Conservation (phyloP, 2,888 invertebrate species). For the Cosmopolites sordidus region DNA sequence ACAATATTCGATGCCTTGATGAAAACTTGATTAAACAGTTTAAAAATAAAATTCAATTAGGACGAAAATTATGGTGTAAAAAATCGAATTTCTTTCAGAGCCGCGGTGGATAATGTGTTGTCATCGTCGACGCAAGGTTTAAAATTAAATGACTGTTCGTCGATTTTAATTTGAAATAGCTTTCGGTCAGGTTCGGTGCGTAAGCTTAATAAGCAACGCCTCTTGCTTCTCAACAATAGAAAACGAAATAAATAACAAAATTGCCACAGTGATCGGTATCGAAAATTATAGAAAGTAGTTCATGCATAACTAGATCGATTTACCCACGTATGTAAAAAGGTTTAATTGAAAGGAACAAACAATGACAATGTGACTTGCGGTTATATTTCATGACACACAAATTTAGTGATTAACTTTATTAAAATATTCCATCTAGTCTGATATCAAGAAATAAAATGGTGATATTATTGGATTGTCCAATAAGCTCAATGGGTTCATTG, state of each 20-base stretch:
- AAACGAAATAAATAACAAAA: background rate
- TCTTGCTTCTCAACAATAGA: background rate
- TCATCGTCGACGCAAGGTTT: no score
- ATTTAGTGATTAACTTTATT: no score
- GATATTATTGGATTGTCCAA: no score
- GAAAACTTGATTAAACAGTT: background rate
- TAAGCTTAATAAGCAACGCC: slow-evolving; percentile 1
- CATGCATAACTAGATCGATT: background rate
- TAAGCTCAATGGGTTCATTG: no score
- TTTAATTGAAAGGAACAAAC: background rate
- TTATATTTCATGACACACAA: no score
- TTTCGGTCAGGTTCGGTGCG: background rate
- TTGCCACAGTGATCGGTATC: background rate
- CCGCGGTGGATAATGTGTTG: no score
- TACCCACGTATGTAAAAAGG: background rate
- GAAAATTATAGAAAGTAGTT: slow-evolving; percentile 1
- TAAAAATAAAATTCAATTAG: background rate
- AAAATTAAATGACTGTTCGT: no score
- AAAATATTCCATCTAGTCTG: no score
- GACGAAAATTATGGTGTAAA: background rate
- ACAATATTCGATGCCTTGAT: no score
- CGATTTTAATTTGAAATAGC: no score
- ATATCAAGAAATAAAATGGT: no score
- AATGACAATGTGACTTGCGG: no score
- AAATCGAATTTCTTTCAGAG: background rate